Evolutionary conservation across 2,797 vertebrate genomes (phyloP).

Genomic region (Silurus lanzhouensis): DNA sequence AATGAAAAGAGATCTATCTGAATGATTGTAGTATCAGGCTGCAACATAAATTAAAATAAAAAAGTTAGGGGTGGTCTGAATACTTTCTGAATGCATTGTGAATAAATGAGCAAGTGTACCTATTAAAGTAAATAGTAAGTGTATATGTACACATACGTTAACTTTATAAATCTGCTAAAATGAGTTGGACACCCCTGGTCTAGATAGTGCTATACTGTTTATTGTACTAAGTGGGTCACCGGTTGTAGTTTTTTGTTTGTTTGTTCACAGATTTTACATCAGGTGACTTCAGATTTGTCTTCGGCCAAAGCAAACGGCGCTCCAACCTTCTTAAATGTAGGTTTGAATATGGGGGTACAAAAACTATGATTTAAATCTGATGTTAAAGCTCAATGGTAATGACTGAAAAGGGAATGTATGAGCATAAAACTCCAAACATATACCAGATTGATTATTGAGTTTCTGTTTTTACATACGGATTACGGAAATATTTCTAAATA

Average conservation of each 20-base stretch:
- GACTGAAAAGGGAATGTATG: too few species aligned
- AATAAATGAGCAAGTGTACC: neutral
- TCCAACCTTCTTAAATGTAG: conserved; percentile 43
- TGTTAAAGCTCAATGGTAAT: neutral
- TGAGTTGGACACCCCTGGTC: neutral
- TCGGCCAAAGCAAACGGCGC: conserved; percentile 29
- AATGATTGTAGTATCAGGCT: too few species aligned
- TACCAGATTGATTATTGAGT: neutral
- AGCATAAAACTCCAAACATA: neutral
- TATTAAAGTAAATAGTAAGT: neutral
- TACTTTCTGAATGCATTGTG: too few species aligned
- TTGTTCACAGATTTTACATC: conserved; percentile 16
- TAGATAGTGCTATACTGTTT: neutral
- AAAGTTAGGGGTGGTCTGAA: too few species aligned
- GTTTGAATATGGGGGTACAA: neutral
- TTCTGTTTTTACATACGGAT: neutral
- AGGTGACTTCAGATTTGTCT: conserved; percentile 35
- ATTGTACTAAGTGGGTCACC: neutral
- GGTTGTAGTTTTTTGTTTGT: neutral
- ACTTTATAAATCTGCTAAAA: neutral
- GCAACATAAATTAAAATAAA: too few species aligned
- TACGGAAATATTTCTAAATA: neutral
- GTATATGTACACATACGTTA: neutral
- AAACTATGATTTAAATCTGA: neutral
- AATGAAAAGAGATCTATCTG: too few species aligned